phyloP scores from a whole-genome alignment of 2,113 vertebrate species.

The Trachemys scripta region DNA sequence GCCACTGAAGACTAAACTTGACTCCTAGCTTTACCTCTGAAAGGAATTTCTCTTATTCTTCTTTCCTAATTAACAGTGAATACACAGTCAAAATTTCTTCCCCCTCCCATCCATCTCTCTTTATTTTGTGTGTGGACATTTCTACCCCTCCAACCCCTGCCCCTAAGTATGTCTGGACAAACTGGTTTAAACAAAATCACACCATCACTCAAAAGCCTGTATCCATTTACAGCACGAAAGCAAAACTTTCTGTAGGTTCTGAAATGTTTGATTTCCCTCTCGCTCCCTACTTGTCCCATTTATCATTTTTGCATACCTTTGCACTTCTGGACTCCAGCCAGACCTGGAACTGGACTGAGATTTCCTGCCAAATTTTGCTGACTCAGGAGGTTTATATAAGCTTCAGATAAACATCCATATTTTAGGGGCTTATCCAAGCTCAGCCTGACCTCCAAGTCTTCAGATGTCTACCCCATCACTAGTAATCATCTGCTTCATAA shows the following conservation, averaged over 20 bases:
- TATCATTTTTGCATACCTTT: conserved; percentile 8
- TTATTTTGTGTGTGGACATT: neutral
- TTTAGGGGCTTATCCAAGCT: conserved; percentile 33
- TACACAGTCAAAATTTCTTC: neutral
- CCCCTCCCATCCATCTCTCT: neutral
- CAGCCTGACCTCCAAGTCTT: neutral
- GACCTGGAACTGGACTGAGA: neutral
- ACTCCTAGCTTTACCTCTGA: neutral
- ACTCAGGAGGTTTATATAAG: neutral
- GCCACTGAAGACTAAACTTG: neutral
- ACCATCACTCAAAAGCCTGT: neutral
- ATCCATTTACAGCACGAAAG: neutral
- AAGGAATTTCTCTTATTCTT: neutral
- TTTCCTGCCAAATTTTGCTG: conserved; percentile 31
- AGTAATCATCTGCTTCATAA: neutral
- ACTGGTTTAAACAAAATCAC: neutral
- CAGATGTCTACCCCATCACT: neutral
- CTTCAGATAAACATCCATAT: conserved; percentile 4
- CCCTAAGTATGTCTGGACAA: neutral
- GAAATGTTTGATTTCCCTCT: neutral
- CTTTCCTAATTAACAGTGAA: neutral
- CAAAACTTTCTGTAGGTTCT: neutral
- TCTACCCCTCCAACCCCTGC: neutral
- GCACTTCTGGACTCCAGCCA: neutral
- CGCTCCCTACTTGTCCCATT: neutral